Evolutionary conservation across 2,888 invertebrate species (phyloP).

Genomic region (Campoletis raptor): DNA sequence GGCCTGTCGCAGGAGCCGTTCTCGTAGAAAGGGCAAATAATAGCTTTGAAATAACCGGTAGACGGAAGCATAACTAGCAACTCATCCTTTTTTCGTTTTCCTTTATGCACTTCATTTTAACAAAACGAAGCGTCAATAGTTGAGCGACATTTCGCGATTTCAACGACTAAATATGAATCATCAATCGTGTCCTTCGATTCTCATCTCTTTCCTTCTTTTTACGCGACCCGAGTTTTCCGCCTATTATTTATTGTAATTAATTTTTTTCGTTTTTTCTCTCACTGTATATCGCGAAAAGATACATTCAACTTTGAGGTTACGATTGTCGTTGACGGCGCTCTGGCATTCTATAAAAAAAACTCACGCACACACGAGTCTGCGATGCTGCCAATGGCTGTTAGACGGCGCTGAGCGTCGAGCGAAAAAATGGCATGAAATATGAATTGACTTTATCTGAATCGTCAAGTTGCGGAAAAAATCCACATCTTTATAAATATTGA

Average conservation of each 20-base stretch:
- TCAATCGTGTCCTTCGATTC: neutral
- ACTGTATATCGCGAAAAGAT: slow-evolving; percentile 13
- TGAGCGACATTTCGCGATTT: slow-evolving; percentile 11
- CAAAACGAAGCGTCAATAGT: slow-evolving; percentile 55
- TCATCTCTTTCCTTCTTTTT: slow-evolving; percentile 16
- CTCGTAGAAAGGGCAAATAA: slow-evolving; percentile 94
- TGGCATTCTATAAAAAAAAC: neutral
- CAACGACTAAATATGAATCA: neutral
- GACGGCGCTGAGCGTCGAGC: neutral
- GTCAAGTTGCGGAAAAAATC: neutral
- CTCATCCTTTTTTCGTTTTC: slow-evolving; percentile 73
- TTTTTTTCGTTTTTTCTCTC: neutral
- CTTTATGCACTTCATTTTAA: slow-evolving; percentile 61
- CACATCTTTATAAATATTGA: neutral
- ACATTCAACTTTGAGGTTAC: slow-evolving; percentile 58
- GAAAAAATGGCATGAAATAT: neutral
- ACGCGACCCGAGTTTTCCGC: neutral
- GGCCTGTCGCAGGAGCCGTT: slow-evolving; percentile 93
- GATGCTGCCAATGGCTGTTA: neutral
- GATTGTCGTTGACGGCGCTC: slow-evolving; percentile 50
- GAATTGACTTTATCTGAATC: neutral
- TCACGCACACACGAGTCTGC: neutral
- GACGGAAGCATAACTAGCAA: slow-evolving; percentile 92
- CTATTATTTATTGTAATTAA: slow-evolving; percentile 1
- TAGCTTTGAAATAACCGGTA: slow-evolving; percentile 94